Percentiles rank a stretch among this genome's conserved stretches.
phyloP scores from a whole-genome alignment of 2,888 invertebrate species.

The Andrena praecox region DNA sequence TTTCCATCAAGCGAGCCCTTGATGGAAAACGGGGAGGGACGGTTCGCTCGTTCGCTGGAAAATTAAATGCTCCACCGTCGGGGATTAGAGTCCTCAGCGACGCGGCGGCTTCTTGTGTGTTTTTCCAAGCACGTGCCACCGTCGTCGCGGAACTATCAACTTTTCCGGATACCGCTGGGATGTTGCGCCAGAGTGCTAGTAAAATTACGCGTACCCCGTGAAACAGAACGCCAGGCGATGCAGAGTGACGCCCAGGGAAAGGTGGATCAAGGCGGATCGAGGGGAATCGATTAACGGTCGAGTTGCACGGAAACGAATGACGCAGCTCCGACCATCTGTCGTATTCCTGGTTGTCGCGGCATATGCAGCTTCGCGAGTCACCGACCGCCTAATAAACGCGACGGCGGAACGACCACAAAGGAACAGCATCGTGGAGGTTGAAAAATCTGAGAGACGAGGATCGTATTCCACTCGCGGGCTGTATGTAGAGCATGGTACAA shows the following conservation, averaged over 20 bases:
- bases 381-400: neutral
- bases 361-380: slow-evolving; percentile 21
- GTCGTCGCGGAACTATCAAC: neutral
- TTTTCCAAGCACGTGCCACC: neutral
- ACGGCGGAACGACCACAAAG: neutral
- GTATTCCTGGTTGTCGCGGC: slow-evolving; percentile 22
- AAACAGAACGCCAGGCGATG: neutral
- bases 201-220: neutral
- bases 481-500: neutral
- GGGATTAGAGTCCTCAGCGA: slow-evolving; percentile 17
- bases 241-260: neutral
- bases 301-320: slow-evolving; percentile 27
- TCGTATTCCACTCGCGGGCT: neutral
- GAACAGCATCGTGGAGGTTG: neutral
- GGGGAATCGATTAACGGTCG: slow-evolving; percentile 39
- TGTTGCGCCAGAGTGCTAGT: neutral
- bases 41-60: slow-evolving; percentile 39
- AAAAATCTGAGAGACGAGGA: neutral
- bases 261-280: slow-evolving; percentile 6
- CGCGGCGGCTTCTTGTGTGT: neutral
- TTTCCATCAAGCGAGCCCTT: slow-evolving; percentile 24
- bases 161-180: neutral
- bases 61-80: slow-evolving; percentile 51
- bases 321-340: slow-evolving; percentile 42
- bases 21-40: slow-evolving; percentile 22